phyloP scores from a whole-genome alignment of 1,140 invertebrate species.

The Scaptomyza graminum region DNA sequence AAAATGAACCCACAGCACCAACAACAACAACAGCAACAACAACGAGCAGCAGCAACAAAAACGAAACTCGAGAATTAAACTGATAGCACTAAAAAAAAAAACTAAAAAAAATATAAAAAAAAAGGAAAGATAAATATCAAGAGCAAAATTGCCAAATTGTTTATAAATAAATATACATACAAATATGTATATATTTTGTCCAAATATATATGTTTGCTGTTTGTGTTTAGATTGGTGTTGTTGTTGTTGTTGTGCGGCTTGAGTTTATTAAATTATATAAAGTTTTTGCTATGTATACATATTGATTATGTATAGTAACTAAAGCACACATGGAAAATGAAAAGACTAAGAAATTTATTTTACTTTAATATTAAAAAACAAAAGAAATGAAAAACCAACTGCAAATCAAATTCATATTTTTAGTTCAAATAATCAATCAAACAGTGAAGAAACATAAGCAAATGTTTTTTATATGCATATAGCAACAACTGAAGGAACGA shows the following conservation, averaged over 20 bases:
- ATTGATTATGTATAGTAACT: conserved; percentile 77
- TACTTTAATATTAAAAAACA: conserved; percentile 56
- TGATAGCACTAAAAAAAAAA: conserved; percentile 37
- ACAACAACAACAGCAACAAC: conserved; percentile 17
- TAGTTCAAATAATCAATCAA: conserved; percentile 55
- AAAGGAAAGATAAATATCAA: background rate
- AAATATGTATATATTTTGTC: conserved; percentile 30
- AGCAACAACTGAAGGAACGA: background rate
- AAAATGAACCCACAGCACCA: conserved; percentile 36
- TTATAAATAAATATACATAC: conserved; percentile 13
- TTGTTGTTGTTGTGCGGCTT: conserved; percentile 24
- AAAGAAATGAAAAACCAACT: background rate
- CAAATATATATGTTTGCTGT: conserved; percentile 18
- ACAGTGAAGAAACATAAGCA: conserved; percentile 24
- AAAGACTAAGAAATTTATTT: conserved; percentile 81
- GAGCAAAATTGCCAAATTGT: conserved; percentile 64
- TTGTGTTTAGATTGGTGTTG: conserved; percentile 18
- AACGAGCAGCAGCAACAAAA: conserved; percentile 30
- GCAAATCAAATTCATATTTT: conserved; percentile 67
- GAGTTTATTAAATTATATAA: conserved; percentile 68
- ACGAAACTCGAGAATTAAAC: conserved; percentile 38
- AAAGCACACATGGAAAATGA: conserved; percentile 82
- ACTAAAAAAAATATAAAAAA: conserved; percentile 5
- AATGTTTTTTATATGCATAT: conserved; percentile 60
- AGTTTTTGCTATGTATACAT: conserved; percentile 73